Base-by-base conservation (phyloP, 2,797 vertebrate species). In the Botia almorhae region DNA sequence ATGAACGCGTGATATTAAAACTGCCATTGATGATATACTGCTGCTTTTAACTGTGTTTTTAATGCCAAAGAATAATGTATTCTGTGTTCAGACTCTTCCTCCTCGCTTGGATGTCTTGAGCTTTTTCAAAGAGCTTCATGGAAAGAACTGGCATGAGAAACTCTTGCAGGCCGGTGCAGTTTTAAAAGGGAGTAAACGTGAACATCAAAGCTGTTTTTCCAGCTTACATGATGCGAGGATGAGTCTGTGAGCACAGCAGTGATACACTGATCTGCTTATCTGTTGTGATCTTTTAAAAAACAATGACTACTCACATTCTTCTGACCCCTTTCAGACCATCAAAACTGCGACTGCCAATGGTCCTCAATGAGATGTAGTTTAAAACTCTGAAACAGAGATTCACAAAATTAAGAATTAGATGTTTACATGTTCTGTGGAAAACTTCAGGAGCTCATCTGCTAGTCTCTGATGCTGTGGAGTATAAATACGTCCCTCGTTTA, bases 271-370 rank as follows among this genome's bases (percentile, higher is more conserved):
- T 71, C 56, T 61, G 67, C 23, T 50, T 61, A 36, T 16, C 55
- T 50, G 11, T 12, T 6, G 11, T 11, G 7, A 61, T 50, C 23
- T 29, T 43, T 29, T 6, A 2, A 13, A 60, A 53, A 82, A 64
- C 43, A 43, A 61, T 51, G 0, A 86, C n/a, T 87, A 94, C 95
- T 90, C 93, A 96, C 95, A 96, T 96, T 91, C 92, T 93, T 81
- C 92, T 78, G 71, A 95, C 90, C 87, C 91, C 90, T 87, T 76
- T 91, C 86, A 96, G 91, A 84, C 92, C 93, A 83, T 94, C 94
- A 88, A 97, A 96, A 10, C 94, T 93, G 7, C 93, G 91, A 78
- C 95, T 93, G 86, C 93, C 90, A 78, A 96, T 95, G 19, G 92
- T 92, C 88, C 86, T 94, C 81, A 96, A 83, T 77, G 92, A 88